Percentiles rank a stretch among this genome's conserved stretches.
phyloP scores from a whole-genome alignment of 2,888 invertebrate species.

The Pterobdella sp. region DNA sequence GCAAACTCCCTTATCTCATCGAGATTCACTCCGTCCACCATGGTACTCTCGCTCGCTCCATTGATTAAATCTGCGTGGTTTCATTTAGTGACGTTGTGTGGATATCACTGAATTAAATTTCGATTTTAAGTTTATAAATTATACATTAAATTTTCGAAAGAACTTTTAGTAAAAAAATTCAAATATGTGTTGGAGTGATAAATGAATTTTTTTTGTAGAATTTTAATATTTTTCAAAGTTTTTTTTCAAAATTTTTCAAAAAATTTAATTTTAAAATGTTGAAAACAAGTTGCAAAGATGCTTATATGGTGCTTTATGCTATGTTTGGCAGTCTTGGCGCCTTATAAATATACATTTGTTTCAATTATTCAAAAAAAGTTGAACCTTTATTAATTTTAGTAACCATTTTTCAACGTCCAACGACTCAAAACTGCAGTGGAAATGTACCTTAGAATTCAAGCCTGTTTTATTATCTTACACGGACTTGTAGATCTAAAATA shows the following conservation, averaged over 20 bases:
- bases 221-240: neutral
- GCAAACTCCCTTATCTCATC: constrained; percentile 98
- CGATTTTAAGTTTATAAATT: neutral
- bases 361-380: too few species aligned
- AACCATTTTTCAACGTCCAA: too few species aligned
- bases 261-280: too few species aligned
- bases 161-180: constrained; percentile 9
- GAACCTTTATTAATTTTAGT: too few species aligned
- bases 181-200: neutral
- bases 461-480: too few species aligned
- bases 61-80: constrained; percentile 57
- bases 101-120: neutral
- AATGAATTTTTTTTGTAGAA: neutral
- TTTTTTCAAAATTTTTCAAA: neutral
- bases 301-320: too few species aligned
- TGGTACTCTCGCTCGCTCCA: constrained; percentile 83
- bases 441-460: too few species aligned
- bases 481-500: too few species aligned
- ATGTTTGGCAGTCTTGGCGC: too few species aligned
- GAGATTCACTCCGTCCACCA: constrained; percentile 89
- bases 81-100: neutral
- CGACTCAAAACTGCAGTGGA: too few species aligned
- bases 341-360: too few species aligned
- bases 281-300: too few species aligned
- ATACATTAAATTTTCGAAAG: neutral